Evolutionary conservation across 2,888 invertebrate genomes (phyloP).

Genomic region (Drosophila suboccidentalis): DNA sequence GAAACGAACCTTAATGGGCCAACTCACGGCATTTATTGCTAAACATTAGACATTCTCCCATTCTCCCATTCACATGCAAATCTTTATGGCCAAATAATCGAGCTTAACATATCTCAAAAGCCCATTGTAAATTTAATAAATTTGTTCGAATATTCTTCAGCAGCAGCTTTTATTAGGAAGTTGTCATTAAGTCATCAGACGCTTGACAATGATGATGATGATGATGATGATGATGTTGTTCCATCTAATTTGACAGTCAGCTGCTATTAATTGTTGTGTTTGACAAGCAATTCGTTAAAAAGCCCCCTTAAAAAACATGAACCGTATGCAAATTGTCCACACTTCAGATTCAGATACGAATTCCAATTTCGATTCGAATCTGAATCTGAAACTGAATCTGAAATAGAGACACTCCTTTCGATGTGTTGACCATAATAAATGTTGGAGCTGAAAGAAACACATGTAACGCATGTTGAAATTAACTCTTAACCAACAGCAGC

Average conservation of each 20-base stretch:
- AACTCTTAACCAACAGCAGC: conserved; percentile 35
- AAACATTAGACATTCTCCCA: conserved; percentile 53
- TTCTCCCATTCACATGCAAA: conserved; percentile 71
- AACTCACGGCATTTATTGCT: conserved; percentile 58
- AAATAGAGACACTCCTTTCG: conserved; percentile 40
- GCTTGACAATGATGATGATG: conserved; percentile 5
- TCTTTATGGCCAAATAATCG: conserved; percentile 75
- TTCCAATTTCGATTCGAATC: conserved; percentile 16
- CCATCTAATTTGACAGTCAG: conserved; percentile 66
- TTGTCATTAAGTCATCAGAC: conserved; percentile 75
- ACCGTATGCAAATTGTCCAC: conserved; percentile 61
- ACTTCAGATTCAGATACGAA: conserved; percentile 15
- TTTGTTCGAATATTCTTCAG: conserved; percentile 63
- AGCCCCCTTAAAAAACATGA: conserved; percentile 29
- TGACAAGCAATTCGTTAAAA: conserved; percentile 73
- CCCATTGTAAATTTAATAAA: conserved; percentile 72
- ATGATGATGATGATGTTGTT: conserved; percentile 26
- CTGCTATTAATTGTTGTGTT: conserved; percentile 71
- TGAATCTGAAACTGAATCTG: conserved; percentile 21
- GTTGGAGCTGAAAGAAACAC: conserved; percentile 66
- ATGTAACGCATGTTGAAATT: conserved; percentile 75
- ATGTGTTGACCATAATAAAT: conserved; percentile 66
- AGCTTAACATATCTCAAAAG: conserved; percentile 54
- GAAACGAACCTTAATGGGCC: conserved; percentile 72
- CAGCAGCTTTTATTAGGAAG: conserved; percentile 70